phyloP scores from a whole-genome alignment of 2,113 vertebrate genomes.

The Ornithorhynchus anatinus region DNA sequence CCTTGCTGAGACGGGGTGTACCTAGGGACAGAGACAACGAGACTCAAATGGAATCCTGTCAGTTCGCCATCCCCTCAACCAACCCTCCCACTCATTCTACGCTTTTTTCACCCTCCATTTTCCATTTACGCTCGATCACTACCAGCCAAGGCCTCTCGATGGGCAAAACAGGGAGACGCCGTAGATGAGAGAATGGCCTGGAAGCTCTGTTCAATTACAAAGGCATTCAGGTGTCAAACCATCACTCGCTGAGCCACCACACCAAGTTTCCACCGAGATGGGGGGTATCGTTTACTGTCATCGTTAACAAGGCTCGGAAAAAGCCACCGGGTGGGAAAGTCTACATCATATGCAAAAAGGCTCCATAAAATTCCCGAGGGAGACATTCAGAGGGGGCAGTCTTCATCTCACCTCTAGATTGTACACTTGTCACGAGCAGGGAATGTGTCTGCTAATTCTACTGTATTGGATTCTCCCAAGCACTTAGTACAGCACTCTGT shows the following conservation, averaged over 20 bases:
- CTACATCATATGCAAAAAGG: not conserved
- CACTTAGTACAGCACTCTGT: no score
- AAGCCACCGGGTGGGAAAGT: not conserved
- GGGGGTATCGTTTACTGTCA: not conserved
- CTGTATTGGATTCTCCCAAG: no score
- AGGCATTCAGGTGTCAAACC: not conserved
- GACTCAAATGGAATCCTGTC: not conserved
- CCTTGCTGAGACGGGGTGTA: conserved; percentile 98
- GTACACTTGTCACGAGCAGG: no score
- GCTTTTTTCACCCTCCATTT: no score
- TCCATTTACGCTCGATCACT: no score
- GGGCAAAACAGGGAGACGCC: no score
- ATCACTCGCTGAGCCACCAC: not conserved
- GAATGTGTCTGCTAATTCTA: no score
- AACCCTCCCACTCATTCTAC: not conserved
- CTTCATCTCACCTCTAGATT: no score
- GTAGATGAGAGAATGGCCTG: not conserved
- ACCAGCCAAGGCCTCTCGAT: no score
- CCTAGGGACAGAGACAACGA: conserved; percentile 66
- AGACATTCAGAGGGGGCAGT: not conserved
- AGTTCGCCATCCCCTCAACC: not conserved
- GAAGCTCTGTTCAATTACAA: conserved; percentile 1
- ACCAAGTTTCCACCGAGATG: not conserved
- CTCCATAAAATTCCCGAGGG: not conserved
- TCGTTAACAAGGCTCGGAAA: conserved; percentile 1